A percentile compares a stretch with the other conserved stretches of the same genome.
phyloP scores from a whole-genome alignment of 2,888 invertebrate genomes.

The Dasypogon diadema region DNA sequence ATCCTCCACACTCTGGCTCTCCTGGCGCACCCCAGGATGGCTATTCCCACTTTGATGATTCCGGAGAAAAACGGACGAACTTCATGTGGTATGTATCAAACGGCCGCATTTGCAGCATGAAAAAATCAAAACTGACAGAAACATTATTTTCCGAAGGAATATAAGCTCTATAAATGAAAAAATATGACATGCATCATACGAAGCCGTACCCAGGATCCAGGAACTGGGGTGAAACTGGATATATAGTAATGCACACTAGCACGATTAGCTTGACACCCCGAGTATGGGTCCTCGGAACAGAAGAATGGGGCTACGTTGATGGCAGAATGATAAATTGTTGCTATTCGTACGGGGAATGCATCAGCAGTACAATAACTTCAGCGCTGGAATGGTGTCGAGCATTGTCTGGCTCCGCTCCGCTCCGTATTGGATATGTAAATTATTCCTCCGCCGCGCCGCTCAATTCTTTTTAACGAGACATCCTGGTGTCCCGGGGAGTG shows the following conservation, averaged over 20 bases:
- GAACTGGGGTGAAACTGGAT: constrained; percentile 31
- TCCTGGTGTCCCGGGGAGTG: background rate
- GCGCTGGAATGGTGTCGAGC: constrained; percentile 7
- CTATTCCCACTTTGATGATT: background rate
- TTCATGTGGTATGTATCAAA: constrained; percentile 36
- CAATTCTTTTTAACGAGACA: constrained; percentile 44
- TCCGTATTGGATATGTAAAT: constrained; percentile 46
- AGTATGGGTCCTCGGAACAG: background rate
- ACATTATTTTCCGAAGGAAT: constrained; percentile 55
- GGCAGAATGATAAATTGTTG: constrained; percentile 39
- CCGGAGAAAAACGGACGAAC: background rate
- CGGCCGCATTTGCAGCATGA: constrained; percentile 40
- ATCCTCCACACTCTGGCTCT: background rate
- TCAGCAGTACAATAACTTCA: background rate
- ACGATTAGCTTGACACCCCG: constrained; percentile 27
- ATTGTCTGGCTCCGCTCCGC: constrained; percentile 19
- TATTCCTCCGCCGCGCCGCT: constrained; percentile 16
- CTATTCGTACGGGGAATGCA: constrained; percentile 20
- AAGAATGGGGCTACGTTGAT: background rate
- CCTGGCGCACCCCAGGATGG: background rate
- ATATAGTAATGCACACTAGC: constrained; percentile 34
- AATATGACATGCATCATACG: constrained; percentile 53
- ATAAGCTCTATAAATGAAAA: constrained; percentile 54
- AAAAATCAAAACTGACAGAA: constrained; percentile 55
- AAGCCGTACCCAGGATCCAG: background rate